A percentile compares a stretch with the other conserved stretches of the same genome.
phyloP scores from a whole-genome alignment of 2,113 vertebrate genomes.

The Eurypyga helias region DNA sequence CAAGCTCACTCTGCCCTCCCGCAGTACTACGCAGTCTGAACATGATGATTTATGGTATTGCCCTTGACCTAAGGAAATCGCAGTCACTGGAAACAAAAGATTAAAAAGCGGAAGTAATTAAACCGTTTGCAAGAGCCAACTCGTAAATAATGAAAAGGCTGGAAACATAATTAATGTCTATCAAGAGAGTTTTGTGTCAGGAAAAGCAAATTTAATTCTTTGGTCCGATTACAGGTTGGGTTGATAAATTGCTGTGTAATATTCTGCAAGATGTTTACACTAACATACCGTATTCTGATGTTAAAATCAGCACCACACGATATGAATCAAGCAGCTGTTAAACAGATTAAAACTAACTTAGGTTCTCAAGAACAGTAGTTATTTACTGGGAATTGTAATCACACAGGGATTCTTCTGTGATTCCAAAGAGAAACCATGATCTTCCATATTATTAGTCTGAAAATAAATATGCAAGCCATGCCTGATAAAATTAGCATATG shows the following conservation, averaged over 20 bases:
- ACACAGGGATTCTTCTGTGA: not conserved
- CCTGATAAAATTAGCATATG: not conserved
- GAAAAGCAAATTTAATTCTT: constrained; percentile 1
- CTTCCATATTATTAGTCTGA: not conserved
- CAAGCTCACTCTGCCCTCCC: not conserved
- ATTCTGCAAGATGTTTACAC: not conserved
- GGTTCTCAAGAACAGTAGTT: not conserved
- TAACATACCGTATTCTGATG: not conserved
- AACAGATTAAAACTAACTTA: not conserved
- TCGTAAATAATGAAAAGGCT: constrained; percentile 14
- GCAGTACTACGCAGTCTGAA: not conserved
- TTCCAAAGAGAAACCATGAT: not conserved
- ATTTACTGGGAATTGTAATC: not conserved
- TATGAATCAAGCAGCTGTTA: not conserved
- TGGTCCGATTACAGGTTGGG: not conserved
- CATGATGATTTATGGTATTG: not conserved
- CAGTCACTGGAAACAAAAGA: constrained; percentile 37
- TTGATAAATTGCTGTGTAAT: not conserved
- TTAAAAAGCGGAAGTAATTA: constrained; percentile 9
- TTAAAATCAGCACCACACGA: not conserved
- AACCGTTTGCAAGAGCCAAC: not conserved
- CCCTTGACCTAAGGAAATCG: not conserved
- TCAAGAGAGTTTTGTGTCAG: constrained; percentile 13
- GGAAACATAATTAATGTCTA: constrained; percentile 33
- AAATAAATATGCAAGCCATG: not conserved